phyloP scores from a whole-genome alignment of 2,113 vertebrate genomes.

The Scytalopus superciliaris region DNA sequence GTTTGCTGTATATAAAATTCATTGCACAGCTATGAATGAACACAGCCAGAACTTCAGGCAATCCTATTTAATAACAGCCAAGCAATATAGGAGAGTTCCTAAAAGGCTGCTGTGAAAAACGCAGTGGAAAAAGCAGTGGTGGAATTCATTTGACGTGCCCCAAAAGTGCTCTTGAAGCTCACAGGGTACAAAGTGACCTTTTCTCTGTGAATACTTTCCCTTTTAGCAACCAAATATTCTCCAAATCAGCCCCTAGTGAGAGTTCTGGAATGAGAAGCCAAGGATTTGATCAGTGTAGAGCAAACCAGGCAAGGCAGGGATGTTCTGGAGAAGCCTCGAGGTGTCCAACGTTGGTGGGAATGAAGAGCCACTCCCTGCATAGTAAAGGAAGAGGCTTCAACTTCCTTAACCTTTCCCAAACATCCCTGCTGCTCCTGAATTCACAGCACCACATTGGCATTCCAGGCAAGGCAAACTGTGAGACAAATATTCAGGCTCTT shows the following conservation, averaged over 20 bases:
- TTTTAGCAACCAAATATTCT: neutral
- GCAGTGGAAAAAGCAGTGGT: neutral
- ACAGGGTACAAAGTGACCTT: neutral
- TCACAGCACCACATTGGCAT: neutral
- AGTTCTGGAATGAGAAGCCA: neutral
- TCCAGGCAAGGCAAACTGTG: neutral
- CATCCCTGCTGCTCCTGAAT: neutral
- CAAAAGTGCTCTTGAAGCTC: neutral
- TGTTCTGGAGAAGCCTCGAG: neutral
- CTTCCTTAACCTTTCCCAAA: neutral
- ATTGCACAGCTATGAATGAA: neutral
- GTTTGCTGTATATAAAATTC: neutral
- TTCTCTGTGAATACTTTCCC: neutral
- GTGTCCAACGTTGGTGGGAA: neutral
- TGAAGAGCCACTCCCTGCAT: neutral
- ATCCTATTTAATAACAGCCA: neutral
- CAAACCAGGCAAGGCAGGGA: neutral
- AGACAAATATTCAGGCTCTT: neutral
- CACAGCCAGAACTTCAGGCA: neutral
- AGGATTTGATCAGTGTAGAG: neutral
- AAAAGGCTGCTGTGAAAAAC: neutral
- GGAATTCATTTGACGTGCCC: neutral
- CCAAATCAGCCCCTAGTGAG: neutral
- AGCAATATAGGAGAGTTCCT: rapidly evolving
- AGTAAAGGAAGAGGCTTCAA: neutral